Conservation (phyloP, 2,797 vertebrate species). For the Phoxinus dragarum region DNA sequence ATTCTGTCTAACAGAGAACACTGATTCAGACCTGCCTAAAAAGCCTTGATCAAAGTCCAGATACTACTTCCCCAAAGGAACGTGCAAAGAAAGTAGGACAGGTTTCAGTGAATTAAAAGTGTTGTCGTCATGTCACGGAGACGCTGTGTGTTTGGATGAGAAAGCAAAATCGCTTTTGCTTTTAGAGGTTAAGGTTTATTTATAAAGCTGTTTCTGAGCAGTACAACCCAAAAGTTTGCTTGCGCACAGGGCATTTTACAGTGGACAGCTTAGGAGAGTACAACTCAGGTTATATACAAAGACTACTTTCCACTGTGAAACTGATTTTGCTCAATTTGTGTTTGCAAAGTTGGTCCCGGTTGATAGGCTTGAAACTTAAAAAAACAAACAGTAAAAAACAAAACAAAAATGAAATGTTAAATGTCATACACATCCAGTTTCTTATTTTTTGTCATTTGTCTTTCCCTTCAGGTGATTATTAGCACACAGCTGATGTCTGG, state of each 20-base stretch:
- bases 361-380: not conserved
- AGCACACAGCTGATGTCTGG: conserved; percentile 97
- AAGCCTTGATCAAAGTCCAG: not conserved
- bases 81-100: not conserved
- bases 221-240: not conserved
- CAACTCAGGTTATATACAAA: not conserved
- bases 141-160: not conserved
- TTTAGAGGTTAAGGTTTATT: not conserved
- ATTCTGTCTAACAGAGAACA: not conserved
- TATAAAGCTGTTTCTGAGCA: not conserved
- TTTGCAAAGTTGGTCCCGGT: not conserved
- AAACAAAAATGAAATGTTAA: not conserved
- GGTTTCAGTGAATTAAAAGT: not conserved
- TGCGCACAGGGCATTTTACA: not conserved
- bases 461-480: conserved; percentile 86
- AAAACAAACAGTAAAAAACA: too few species aligned
- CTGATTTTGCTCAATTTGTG: not conserved
- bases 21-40: not conserved
- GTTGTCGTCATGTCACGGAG: not conserved
- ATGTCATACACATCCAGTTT: conserved; percentile 3
- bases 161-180: not conserved
- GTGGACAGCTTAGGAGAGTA: not conserved
- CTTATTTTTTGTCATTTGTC: conserved; percentile 37
- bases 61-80: not conserved
- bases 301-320: not conserved